A percentile compares a stretch with the other conserved stretches of the same genome.
Conservation (phyloP, 2,888 invertebrate genomes). For the Julus scanicus region DNA sequence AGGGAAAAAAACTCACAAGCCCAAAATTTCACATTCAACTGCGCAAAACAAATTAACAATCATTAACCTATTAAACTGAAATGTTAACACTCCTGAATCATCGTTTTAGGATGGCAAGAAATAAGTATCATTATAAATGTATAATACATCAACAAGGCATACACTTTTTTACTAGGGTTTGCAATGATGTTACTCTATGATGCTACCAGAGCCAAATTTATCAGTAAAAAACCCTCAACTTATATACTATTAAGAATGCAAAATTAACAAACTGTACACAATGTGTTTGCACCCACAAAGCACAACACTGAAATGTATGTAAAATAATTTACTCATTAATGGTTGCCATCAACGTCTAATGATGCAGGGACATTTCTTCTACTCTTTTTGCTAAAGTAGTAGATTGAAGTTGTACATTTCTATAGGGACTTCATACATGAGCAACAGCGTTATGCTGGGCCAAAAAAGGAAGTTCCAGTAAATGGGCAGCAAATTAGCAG, state of each 20-base stretch:
- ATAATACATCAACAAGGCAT: background rate
- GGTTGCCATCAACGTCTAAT: background rate
- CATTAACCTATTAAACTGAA: constrained; percentile 3
- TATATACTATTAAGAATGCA: background rate
- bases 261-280: constrained; percentile 3
- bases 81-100: background rate
- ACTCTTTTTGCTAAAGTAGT: too few relatives aligned
- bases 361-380: background rate
- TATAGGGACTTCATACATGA: background rate
- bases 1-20: background rate
- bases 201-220: background rate
- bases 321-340: constrained; percentile 3
- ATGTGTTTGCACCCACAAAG: background rate
- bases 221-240: background rate
- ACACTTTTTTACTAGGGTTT: background rate
- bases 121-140: background rate
- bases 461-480: background rate
- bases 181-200: background rate
- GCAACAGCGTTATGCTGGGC: background rate
- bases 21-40: background rate
- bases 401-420: background rate
- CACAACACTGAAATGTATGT: background rate
- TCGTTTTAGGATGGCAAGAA: background rate
- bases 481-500: background rate
- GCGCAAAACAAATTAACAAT: background rate